phyloP scores from a whole-genome alignment of 2,797 vertebrate species.

The Melanotaenia pygmaea region DNA sequence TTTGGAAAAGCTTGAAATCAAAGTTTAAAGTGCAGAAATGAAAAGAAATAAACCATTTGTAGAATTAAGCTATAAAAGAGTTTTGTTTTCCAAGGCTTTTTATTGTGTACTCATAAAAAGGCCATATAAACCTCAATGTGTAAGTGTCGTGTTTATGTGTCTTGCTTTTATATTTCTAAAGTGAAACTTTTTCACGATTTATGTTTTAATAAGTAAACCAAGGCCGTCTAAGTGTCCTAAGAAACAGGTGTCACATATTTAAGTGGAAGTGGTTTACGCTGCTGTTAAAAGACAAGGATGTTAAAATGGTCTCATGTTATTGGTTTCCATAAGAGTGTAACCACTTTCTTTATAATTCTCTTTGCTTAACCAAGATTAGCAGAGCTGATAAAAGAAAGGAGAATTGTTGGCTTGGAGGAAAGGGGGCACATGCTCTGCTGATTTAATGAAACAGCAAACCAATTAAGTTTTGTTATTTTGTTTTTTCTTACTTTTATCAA shows the following conservation, averaged over 20 bases:
- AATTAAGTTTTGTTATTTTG: slow-evolving; percentile 16
- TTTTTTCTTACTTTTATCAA: slow-evolving; percentile 18
- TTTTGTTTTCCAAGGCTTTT: background rate
- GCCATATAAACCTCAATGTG: background rate
- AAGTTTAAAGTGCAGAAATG: background rate
- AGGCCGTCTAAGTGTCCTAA: background rate
- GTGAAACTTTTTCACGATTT: background rate
- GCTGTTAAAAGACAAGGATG: background rate
- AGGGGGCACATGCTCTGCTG: slow-evolving; percentile 25
- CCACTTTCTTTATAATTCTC: slow-evolving; percentile 30
- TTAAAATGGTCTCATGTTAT: slow-evolving; percentile 8
- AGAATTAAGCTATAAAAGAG: background rate
- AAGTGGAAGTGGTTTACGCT: background rate
- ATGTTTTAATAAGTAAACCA: background rate
- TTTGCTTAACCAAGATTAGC: slow-evolving; percentile 30
- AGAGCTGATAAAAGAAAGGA: slow-evolving; percentile 17
- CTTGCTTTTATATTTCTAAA: background rate
- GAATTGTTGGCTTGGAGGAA: slow-evolving; percentile 25
- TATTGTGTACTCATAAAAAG: background rate
- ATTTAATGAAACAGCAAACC: slow-evolving; percentile 23
- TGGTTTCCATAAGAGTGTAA: slow-evolving; percentile 19
- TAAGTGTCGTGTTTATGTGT: background rate
- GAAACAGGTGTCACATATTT: background rate
- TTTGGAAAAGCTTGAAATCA: background rate
- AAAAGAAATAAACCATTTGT: background rate